A percentile compares a stretch with the other conserved stretches of the same genome.
Evolutionary conservation across 2,888 invertebrate genomes (phyloP).

Genomic region (Rugalucina vietnamica): DNA sequence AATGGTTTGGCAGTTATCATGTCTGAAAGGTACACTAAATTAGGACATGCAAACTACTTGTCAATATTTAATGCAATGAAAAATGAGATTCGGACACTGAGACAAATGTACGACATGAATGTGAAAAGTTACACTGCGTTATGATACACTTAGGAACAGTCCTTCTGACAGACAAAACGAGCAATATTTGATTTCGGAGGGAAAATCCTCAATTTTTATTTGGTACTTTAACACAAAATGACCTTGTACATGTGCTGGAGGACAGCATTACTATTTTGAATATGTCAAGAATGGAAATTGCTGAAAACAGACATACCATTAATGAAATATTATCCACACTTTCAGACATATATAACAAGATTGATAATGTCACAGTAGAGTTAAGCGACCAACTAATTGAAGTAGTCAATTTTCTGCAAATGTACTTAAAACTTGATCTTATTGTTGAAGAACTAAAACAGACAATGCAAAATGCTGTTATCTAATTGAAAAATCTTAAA

Average conservation of each 20-base stretch:
- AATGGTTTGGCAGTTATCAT: neutral
- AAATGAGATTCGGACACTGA: neutral
- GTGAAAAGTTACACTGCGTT: neutral
- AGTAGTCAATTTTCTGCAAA: neutral
- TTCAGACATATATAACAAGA: neutral
- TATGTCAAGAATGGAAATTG: neutral
- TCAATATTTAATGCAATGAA: neutral
- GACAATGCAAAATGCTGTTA: neutral
- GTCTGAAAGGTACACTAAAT: neutral
- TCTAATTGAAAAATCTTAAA: neutral
- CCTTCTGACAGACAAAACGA: neutral
- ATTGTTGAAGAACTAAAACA: neutral
- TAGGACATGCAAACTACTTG: neutral
- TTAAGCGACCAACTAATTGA: neutral
- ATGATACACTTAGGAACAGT: neutral
- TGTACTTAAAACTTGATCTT: neutral
- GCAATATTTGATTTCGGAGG: neutral
- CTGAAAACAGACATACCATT: neutral
- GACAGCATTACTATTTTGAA: neutral
- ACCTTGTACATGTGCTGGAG: neutral
- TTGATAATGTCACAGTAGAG: neutral
- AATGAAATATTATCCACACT: neutral
- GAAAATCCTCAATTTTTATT: neutral
- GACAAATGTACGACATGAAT: neutral
- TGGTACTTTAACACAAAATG: neutral